Evolutionary conservation across 2,797 vertebrate genomes (phyloP), one percentile per base, ranked within the genome.

Genomic region (Ceryle rudis): DNA sequence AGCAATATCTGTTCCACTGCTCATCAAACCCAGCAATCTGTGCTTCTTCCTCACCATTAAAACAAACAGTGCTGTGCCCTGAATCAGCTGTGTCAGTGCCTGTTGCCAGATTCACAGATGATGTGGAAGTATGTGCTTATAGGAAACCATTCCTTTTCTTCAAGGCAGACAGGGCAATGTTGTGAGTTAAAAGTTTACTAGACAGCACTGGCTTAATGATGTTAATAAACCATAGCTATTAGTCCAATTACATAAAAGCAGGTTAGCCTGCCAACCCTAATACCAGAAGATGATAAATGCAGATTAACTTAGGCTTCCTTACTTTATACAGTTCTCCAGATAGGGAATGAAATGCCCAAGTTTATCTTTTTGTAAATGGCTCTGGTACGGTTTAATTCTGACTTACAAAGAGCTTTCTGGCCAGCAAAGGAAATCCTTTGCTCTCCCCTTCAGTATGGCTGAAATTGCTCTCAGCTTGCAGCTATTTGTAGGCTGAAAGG

Each of bases 111-210:
- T 66, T 67, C 49, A n/a, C 5, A 0, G 22, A 11, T 21, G 66
- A 17, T 51, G 70, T 51, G 80, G 77, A 82, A 67, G 78, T 64
- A 86, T 17, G 15, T 1, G 1, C 55, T 96, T 84, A 66, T 44
- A 93, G 69, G 70, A 92, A 91, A 79, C 19, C 3, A 5, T 42
- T 58, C 58, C 23, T 73, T 89, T 44, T 66, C 96, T 89, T 80
- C 78, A 52, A 79, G 81, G 67, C 78, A 91, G 52, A 77, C 26
- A 74, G 69, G 52, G 41, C 8, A 11, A 74, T 0, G 0, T 10
- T 42, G 74, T 65, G 69, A 97, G 90, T 94, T 77, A 75, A 95
- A 95, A 84, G 69, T 94, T 96, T 96, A 94, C 75, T 22, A 77
- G 52, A 91, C 69, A 87, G 72, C 75, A n/a, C 44, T 74, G 89